Base-by-base conservation (phyloP, 2,113 vertebrate genomes). In the Sclerurus mexicanus region DNA sequence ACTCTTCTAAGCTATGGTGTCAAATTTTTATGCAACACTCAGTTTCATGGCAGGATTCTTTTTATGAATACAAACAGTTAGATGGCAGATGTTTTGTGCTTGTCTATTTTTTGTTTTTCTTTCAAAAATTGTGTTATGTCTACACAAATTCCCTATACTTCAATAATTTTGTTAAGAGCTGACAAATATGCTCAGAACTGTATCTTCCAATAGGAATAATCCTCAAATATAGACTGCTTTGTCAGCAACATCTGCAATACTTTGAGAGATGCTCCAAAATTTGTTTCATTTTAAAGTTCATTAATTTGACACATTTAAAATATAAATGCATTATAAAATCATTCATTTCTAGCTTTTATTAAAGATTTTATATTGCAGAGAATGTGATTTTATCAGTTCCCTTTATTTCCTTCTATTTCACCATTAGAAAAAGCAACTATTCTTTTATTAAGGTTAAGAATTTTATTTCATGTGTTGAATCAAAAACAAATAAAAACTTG, bases 201-300 rank as follows among this genome's bases (percentile, higher is more conserved):
- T 68, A 60, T 37, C 60, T 95, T 89, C 62, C 27, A 64, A 75
- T 5, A 81, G 49, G n/a, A 87, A 49, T 24, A 68, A 52, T 23
- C 72, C 12, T 94, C 30, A 78, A 62, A 80, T 77, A 84, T 7
- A 87, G 12, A 68, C 25, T 68, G 76, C 37, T 53, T 68, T 93
- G 56, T 96, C 90, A 92, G 80, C 88, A 91, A 92, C 44, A 86
- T 86, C 72, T 85, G 33, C n/a, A 80, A 25, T 44, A 88, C 21
- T 86, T 92, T 33, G 46, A 76, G 31, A 95, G 14, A 63, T 47
- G 31, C 30, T 96, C 78, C 63, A 92, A 49, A 80, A 20, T 55
- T 63, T 39, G 6, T 92, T 92, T 77, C 22, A 90, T 87, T 93
- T 90, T 49, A 31, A 92, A 81, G 44, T 56, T 90, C 52, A 93